These are phyloP conservation scores for Acanthurus leucopareius DNA, from an alignment of 2,797 vertebrate species.

Conservation along the genomic window DNA sequence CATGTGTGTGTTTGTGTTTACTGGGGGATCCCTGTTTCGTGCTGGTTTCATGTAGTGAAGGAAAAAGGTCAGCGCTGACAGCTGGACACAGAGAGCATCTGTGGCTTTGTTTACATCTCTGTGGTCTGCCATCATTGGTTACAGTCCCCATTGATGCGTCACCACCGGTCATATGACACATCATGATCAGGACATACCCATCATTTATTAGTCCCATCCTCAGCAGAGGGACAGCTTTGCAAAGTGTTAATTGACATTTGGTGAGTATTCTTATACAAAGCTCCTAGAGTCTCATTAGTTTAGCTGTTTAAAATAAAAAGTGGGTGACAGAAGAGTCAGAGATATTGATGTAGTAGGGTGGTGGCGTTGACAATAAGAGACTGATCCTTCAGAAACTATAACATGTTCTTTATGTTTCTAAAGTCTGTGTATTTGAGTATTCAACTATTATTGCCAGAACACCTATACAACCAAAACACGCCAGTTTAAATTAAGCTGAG, in stretches of 20 bases:
- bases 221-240: not conserved
- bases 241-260: not conserved
- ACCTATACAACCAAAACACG: not conserved
- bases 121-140: slow-evolving; percentile 49
- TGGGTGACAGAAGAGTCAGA: not conserved
- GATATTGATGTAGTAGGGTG: not conserved
- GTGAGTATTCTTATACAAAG: not conserved
- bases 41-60: slow-evolving; percentile 51
- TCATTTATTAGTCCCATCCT: not conserved
- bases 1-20: slow-evolving; percentile 23
- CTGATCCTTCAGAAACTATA: not conserved
- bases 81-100: slow-evolving; percentile 65
- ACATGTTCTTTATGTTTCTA: not conserved
- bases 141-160: slow-evolving; percentile 12
- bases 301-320: not conserved
- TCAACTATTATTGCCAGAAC: not conserved
- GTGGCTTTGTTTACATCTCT: slow-evolving; percentile 53
- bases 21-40: slow-evolving; percentile 9
- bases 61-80: slow-evolving; percentile 80
- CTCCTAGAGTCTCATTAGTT: not conserved
- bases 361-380: not conserved
- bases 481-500: not conserved
- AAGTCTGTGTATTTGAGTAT: not conserved
- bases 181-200: not conserved
- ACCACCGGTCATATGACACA: slow-evolving; percentile 8